Conservation (phyloP, 2,797 vertebrate genomes). For the Danionella dracula region DNA sequence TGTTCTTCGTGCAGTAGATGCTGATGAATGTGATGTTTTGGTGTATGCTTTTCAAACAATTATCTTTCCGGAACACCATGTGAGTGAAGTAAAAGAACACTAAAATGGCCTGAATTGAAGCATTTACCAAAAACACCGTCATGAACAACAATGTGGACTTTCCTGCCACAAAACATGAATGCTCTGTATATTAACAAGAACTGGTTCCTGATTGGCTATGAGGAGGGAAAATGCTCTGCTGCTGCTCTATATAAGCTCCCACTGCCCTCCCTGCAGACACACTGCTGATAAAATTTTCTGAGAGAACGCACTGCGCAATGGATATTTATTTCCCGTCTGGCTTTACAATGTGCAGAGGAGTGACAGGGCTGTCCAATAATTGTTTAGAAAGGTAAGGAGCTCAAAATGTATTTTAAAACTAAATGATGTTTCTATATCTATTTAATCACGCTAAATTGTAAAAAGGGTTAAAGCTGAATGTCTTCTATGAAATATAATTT, state of each 20-base stretch:
- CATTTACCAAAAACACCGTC: not conserved
- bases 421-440: not conserved
- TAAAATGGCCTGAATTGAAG: not conserved
- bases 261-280: slow-evolving; percentile 41
- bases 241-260: slow-evolving; percentile 60
- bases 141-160: not conserved
- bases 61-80: not conserved
- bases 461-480: not conserved
- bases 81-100: not conserved
- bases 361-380: slow-evolving; percentile 72
- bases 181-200: slow-evolving; percentile 1
- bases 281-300: slow-evolving; percentile 43
- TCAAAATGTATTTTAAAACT: not conserved
- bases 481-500: too few species aligned
- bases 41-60: not conserved
- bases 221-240: slow-evolving; percentile 48
- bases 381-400: slow-evolving; percentile 84
- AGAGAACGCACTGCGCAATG: slow-evolving; percentile 34
- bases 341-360: slow-evolving; percentile 78
- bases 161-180: slow-evolving; percentile 14
- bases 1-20: not conserved
- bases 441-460: not conserved
- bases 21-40: not conserved
- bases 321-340: slow-evolving; percentile 35
- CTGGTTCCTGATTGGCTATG: slow-evolving; percentile 56